Evolutionary conservation across 2,888 invertebrate genomes (phyloP).

Genomic region (Rhagium mordax): DNA sequence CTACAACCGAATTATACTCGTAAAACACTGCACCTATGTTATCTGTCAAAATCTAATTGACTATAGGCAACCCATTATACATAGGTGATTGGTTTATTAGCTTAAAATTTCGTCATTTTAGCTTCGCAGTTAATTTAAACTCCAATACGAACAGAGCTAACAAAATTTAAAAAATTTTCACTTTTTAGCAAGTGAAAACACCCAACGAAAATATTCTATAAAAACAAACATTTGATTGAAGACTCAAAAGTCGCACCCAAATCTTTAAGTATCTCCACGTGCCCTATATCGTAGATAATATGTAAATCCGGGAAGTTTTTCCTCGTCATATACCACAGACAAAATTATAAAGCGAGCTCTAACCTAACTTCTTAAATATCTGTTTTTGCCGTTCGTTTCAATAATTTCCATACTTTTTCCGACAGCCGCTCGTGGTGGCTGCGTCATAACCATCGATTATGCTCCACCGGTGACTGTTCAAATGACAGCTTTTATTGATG

Average conservation of each 20-base stretch:
- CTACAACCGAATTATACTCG: too few relatives aligned
- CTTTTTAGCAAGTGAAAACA: too few relatives aligned
- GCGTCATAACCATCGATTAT: conserved; percentile 49
- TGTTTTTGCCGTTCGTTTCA: conserved; percentile 2
- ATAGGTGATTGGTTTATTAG: too few relatives aligned
- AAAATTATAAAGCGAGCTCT: not conserved
- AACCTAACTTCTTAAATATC: conserved; percentile 8
- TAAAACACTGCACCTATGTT: too few relatives aligned
- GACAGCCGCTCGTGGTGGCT: conserved; percentile 34
- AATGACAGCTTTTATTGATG: conserved; percentile 57
- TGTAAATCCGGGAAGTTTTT: not conserved
- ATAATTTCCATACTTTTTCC: conserved; percentile 15
- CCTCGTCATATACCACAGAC: not conserved
- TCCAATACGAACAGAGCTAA: too few relatives aligned
- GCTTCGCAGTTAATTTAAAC: too few relatives aligned
- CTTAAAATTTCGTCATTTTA: too few relatives aligned
- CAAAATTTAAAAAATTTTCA: too few relatives aligned
- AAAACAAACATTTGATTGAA: too few relatives aligned
- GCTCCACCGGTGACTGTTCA: conserved; percentile 51
- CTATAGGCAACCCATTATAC: too few relatives aligned
- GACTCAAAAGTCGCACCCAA: not conserved
- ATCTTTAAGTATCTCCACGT: not conserved
- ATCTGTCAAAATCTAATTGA: too few relatives aligned
- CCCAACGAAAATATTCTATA: too few relatives aligned
- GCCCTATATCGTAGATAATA: not conserved